A percentile compares a stretch with the other conserved stretches of the same genome.
phyloP scores from a whole-genome alignment of 2,888 invertebrate species.

The Ophion slaviceki region DNA sequence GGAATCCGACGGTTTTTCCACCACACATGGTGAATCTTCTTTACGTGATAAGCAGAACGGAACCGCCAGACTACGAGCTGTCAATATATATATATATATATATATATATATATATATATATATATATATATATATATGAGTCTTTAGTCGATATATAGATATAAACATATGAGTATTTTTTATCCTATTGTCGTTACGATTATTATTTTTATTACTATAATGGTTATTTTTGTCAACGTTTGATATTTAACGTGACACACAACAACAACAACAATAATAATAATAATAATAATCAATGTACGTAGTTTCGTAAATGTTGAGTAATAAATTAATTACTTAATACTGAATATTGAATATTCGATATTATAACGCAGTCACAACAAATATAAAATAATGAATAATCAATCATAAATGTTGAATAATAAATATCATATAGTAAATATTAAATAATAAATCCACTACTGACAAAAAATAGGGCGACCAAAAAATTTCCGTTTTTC shows the following conservation, averaged over 20 bases:
- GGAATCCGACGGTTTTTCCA: slow-evolving; percentile 72
- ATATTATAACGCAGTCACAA: too few species aligned
- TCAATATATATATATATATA: slow-evolving; percentile 29
- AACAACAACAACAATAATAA: not conserved
- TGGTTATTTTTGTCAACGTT: not conserved
- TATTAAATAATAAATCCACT: too few species aligned
- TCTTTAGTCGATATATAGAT: not conserved
- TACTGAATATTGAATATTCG: too few species aligned
- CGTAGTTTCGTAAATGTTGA: too few species aligned
- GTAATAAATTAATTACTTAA: too few species aligned
- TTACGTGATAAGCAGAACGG: slow-evolving; percentile 82
- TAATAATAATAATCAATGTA: not conserved
- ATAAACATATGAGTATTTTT: not conserved
- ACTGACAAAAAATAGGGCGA: too few species aligned
- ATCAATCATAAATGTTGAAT: too few species aligned
- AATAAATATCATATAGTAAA: too few species aligned
- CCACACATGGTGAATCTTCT: slow-evolving; percentile 80
- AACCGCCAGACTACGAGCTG: slow-evolving; percentile 74
- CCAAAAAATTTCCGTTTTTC: not conserved
- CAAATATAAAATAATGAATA: too few species aligned
- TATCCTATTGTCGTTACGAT: not conserved
- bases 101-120: not conserved
- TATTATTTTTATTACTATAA: not conserved
- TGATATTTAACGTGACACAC: not conserved
- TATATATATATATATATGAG: not conserved